Evolutionary conservation across 2,113 vertebrate genomes (phyloP).

Genomic region (Forbesichthys agassizii): DNA sequence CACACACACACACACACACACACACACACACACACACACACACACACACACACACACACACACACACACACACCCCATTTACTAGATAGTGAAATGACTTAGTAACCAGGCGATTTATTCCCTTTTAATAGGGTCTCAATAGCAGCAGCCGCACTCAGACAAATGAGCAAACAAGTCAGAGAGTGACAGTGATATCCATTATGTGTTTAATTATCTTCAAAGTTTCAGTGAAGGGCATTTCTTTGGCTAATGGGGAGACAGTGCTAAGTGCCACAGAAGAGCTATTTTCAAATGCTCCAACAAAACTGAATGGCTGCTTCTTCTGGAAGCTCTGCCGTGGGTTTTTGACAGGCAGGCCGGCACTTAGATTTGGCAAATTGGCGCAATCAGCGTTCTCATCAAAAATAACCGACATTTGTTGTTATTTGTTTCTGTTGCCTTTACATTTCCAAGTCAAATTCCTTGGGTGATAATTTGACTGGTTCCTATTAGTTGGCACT

Average conservation of each 20-base stretch:
- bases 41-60: constrained; percentile 29
- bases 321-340: constrained; percentile 47
- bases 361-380: constrained; percentile 64
- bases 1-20: constrained; percentile 23
- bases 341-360: constrained; percentile 57
- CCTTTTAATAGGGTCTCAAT: constrained; percentile 80
- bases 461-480: constrained; percentile 63
- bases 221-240: constrained; percentile 81
- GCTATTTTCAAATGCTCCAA: constrained; percentile 67
- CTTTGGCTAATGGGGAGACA: constrained; percentile 76
- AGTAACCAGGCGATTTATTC: constrained; percentile 77
- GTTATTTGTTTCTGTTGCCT: constrained; percentile 67
- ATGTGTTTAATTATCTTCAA: constrained; percentile 84
- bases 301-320: constrained; percentile 60
- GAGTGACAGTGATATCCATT: constrained; percentile 82
- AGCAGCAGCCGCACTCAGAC: constrained; percentile 73
- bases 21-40: constrained; percentile 4
- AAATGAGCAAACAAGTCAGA: constrained; percentile 79
- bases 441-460: constrained; percentile 75
- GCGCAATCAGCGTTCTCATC: constrained; percentile 71
- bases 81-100: constrained; percentile 78
- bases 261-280: constrained; percentile 71
- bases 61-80: constrained; percentile 50
- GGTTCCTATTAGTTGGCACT: constrained; percentile 61
- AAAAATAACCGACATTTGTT: constrained; percentile 69